Evolutionary conservation across 2,797 vertebrate genomes (phyloP), one percentile per base, ranked within the genome.

Genomic region (Pseudochirops corinnae): DNA sequence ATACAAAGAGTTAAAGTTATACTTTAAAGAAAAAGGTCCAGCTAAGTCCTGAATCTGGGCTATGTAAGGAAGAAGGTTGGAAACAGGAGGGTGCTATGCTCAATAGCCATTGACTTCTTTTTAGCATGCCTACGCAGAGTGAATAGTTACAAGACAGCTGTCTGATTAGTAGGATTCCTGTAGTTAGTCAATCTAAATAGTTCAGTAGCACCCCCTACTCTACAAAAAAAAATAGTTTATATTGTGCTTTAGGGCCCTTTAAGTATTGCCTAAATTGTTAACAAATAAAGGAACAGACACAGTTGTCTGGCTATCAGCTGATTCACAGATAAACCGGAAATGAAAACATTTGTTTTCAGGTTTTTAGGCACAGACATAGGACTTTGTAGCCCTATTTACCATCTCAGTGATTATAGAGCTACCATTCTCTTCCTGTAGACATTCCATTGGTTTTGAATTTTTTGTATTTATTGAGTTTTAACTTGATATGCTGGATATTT

Each of bases 301-400:
- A 1, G 0, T 29, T 24, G 82, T 28, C 60, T 50, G 57, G 56
- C 28, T 14, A 7, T 0, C 1, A 4, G 52, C 4, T 1, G 39
- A 56, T 29, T 67, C 87, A 26, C 7, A 82, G 92, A 57, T 4
- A 50, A 92, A 31, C 18, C 13, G 3, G 90, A 31, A 1, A 58
- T 0, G 52, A 46, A 56, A 56, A 55, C 0, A 12, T 56, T 74
- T 74, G 67, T 39, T 46, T 9, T 0, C 26, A 2, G 0, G 0
- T 0, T 31, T 5, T 39, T 7, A n/a, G 56, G 24, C 57, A 60
- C 39, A 55, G 55, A 55, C 9, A 16, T 0, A 13, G 24, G 0
- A 9, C 50, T 62, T 5, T 11, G 50, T 0, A 28, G 29, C 33
- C 91, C 91, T 16, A 0, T 53, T 26, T 56, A 18, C 39, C 55